A percentile compares a stretch with the other conserved stretches of the same genome.
These are phyloP conservation scores for Vimba vimba DNA, from an alignment of 2,113 vertebrate species.

Conservation along the genomic window DNA sequence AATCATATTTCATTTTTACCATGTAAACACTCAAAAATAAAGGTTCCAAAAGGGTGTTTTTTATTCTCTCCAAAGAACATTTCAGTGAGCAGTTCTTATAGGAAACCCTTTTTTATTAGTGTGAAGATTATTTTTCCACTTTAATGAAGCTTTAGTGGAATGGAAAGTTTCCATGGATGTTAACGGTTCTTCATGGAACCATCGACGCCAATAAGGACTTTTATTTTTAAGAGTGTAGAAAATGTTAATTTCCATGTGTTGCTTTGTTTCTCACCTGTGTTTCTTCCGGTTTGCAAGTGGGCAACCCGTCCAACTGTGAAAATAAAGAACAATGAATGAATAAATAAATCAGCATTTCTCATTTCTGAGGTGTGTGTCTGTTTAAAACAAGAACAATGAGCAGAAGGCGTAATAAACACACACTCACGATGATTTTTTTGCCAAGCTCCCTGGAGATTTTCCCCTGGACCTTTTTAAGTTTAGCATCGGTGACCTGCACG, in stretches of 20 bases:
- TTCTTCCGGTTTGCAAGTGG: background rate
- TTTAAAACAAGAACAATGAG: background rate
- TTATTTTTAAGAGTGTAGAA: too few relatives aligned
- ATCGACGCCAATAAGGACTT: too few relatives aligned
- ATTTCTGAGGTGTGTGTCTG: background rate
- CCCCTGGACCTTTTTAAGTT: fast-evolving
- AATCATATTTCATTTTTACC: background rate
- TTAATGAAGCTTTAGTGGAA: too few relatives aligned
- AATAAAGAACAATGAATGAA: background rate
- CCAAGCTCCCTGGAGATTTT: constrained; percentile 56
- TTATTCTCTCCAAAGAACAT: too few relatives aligned
- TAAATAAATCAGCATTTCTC: background rate
- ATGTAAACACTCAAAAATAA: background rate
- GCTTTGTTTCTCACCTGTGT: constrained; percentile 46
- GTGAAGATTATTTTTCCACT: too few relatives aligned
- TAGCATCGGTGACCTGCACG: fast-evolving
- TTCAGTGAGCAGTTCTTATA: too few relatives aligned
- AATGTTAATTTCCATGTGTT: background rate
- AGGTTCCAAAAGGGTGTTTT: too few relatives aligned
- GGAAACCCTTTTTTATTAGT: too few relatives aligned
- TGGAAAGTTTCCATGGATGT: too few relatives aligned
- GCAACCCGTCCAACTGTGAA: constrained; percentile 55
- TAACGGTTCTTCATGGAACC: too few relatives aligned
- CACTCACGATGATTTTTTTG: constrained; percentile 56
- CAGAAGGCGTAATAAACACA: background rate